phyloP scores from a whole-genome alignment of 2,888 invertebrate genomes.

The Alentia gelatinosa region DNA sequence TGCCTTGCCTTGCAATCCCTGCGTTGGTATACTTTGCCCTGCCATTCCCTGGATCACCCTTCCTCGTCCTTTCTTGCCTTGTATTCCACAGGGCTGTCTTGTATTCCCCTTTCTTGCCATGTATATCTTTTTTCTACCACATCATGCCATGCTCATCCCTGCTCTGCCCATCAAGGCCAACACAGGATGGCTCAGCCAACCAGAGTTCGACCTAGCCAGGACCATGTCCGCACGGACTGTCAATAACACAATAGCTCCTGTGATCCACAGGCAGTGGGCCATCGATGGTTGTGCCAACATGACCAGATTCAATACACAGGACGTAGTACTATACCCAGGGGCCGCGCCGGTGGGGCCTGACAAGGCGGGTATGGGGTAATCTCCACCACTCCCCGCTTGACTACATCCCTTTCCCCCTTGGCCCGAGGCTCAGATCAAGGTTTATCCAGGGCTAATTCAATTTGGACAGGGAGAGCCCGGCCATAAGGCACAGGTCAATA shows the following conservation, averaged over 20 bases:
- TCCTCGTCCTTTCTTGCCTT: not conserved
- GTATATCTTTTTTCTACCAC: not conserved
- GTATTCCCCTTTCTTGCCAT: no score
- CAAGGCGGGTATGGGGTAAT: not conserved
- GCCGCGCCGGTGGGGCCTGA: not conserved
- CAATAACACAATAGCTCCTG: not conserved
- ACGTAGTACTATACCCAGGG: not conserved
- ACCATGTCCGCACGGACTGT: not conserved
- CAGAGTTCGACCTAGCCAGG: no score
- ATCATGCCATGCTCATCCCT: not conserved
- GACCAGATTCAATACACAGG: constrained; percentile 28
- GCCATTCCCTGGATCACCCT: not conserved
- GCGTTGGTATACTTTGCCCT: no score
- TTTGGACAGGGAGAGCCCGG: not conserved
- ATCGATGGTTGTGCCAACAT: constrained; percentile 23
- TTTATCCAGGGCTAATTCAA: not conserved
- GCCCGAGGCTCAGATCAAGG: not conserved
- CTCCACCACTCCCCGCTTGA: no score
- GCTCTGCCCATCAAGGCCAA: not conserved
- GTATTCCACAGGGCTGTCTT: no score
- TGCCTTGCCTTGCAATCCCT: no score
- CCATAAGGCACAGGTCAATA: not conserved
- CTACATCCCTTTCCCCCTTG: no score
- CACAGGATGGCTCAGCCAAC: no score
- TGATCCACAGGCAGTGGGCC: not conserved